phyloP scores from a whole-genome alignment of 2,797 vertebrate species.

The Myotis findleyi region DNA sequence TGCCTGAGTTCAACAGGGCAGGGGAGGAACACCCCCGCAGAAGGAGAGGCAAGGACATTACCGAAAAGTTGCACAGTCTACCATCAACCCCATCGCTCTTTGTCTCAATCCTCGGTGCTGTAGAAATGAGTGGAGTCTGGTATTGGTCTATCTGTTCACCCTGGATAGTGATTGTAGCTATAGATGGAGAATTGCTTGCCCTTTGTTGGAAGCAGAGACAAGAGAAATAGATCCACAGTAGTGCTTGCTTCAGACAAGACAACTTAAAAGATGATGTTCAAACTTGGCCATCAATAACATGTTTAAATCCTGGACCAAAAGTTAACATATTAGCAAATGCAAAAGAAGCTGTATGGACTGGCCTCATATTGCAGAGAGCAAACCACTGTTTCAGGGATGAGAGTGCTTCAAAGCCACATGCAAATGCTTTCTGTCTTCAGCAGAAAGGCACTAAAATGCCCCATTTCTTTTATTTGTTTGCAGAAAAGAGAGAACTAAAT shows the following conservation, averaged over 20 bases:
- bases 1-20: neutral
- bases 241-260: neutral
- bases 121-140: neutral
- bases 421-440: neutral
- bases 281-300: neutral
- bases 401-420: neutral
- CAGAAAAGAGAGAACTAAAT: neutral
- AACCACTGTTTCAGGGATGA: neutral
- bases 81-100: neutral
- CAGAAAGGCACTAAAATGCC: neutral
- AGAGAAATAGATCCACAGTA: neutral
- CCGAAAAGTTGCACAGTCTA: neutral
- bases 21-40: accelerated
- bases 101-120: neutral
- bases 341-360: neutral
- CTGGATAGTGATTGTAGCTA: neutral
- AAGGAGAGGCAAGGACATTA: neutral
- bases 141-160: neutral
- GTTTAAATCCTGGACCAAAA: neutral
- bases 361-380: neutral
- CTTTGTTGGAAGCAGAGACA: neutral
- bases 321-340: neutral
- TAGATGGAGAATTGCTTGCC: neutral
- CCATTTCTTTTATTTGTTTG: neutral
- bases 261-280: neutral